phyloP scores from a whole-genome alignment of 2,113 vertebrate genomes.

The Sciurus niger region DNA sequence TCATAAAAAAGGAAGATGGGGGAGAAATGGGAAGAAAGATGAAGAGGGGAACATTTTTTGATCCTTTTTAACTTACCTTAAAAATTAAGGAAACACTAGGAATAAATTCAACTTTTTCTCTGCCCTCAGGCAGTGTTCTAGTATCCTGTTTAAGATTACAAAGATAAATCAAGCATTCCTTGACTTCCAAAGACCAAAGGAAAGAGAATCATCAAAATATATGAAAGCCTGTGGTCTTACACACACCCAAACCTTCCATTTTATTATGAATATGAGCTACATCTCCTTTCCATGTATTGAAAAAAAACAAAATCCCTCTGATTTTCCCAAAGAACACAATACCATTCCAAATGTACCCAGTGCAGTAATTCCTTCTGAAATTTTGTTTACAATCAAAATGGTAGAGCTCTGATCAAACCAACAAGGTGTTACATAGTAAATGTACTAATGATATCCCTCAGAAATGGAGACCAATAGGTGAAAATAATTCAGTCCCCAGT shows the following conservation, averaged over 20 bases:
- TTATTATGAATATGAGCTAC: neutral
- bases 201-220: slow-evolving; percentile 21
- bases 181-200: neutral
- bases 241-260: neutral
- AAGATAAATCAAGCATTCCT: neutral
- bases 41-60: neutral
- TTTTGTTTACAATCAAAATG: slow-evolving; percentile 29
- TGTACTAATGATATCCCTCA: neutral
- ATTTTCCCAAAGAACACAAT: neutral
- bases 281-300: neutral
- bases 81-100: slow-evolving; percentile 29
- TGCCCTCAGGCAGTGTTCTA: neutral
- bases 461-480: neutral
- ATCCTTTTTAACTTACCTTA: neutral
- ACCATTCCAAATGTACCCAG: neutral
- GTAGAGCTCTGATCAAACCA: neutral
- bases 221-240: neutral
- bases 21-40: neutral
- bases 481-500: neutral
- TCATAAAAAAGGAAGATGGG: neutral
- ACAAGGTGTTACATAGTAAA: neutral
- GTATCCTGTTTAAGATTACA: neutral
- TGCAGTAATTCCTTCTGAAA: neutral
- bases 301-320: neutral
- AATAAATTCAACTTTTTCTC: neutral